phyloP scores from a whole-genome alignment of 2,113 vertebrate species.

The Penelope pileata region DNA sequence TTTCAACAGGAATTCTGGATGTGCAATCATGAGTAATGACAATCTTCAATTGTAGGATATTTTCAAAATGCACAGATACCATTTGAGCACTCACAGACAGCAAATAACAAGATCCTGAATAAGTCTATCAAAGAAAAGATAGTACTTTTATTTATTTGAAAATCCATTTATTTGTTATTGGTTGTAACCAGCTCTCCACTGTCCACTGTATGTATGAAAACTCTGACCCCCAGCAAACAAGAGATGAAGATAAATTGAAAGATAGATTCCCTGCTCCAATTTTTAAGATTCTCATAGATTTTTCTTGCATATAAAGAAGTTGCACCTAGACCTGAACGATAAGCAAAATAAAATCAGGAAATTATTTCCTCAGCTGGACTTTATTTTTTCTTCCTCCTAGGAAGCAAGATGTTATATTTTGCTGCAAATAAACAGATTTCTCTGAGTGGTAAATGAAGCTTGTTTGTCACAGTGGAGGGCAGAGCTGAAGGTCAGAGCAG shows the following conservation, averaged over 20 bases:
- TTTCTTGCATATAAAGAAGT: neutral
- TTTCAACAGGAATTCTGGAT: neutral
- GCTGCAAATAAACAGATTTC: conserved; percentile 56
- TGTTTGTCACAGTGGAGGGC: conserved; percentile 73
- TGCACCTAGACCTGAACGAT: neutral
- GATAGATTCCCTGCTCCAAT: neutral
- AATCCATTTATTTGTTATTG: neutral
- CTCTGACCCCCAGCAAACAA: neutral
- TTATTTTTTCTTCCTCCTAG: neutral
- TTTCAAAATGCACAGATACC: neutral
- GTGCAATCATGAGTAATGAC: neutral
- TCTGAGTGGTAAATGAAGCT: conserved; percentile 70
- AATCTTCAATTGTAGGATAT: neutral
- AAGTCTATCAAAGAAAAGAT: neutral
- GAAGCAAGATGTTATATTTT: conserved; percentile 45
- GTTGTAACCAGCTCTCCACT: neutral
- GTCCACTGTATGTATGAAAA: neutral
- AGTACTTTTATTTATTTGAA: neutral
- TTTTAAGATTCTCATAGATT: neutral
- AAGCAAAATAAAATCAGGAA: neutral
- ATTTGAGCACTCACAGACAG: neutral
- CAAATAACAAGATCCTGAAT: neutral
- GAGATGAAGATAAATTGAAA: neutral
- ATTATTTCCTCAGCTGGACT: conserved; percentile 26
- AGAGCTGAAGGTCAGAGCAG: conserved; percentile 69